Conservation (phyloP, 1,140 invertebrate species). For the Nephotettix cincticeps region DNA sequence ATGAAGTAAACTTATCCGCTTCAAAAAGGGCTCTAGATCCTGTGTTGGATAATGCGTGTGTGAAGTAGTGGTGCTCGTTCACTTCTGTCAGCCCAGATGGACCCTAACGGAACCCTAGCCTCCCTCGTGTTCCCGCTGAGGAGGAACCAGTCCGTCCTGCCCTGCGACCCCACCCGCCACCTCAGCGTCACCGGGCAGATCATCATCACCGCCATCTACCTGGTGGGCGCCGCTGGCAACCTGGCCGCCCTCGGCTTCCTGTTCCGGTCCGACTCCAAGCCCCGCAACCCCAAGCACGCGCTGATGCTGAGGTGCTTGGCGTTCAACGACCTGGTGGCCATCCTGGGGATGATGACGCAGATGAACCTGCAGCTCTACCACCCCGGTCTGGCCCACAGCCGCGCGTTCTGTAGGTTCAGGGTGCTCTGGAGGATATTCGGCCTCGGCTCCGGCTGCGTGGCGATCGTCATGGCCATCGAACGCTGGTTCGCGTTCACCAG, state of each 20-base stretch:
- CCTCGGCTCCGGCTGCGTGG: constrained; percentile 81
- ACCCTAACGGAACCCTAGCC: constrained; percentile 1
- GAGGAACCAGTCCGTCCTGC: neutral
- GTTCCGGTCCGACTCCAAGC: constrained; percentile 45
- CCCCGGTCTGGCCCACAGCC: constrained; percentile 42
- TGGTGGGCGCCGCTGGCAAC: constrained; percentile 60
- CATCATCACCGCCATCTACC: constrained; percentile 55
- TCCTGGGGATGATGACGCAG: constrained; percentile 53
- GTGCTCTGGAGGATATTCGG: constrained; percentile 79
- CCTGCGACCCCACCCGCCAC: neutral
- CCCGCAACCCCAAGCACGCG: constrained; percentile 72
- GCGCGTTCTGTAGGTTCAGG: constrained; percentile 61
- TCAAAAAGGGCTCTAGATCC: no score
- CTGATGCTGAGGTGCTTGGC: constrained; percentile 76
- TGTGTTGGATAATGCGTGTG: no score
- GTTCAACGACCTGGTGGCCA: constrained; percentile 74
- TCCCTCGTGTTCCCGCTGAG: neutral
- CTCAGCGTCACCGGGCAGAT: constrained; percentile 44
- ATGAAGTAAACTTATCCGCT: no score
- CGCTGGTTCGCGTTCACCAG: constrained; percentile 80
- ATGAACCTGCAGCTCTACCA: constrained; percentile 59
- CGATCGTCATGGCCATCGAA: constrained; percentile 83
- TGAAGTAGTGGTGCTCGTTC: no score
- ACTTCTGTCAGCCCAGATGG: no score
- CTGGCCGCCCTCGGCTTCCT: constrained; percentile 60